These are phyloP conservation scores for Catagonus wagneri DNA, from an alignment of 2,113 vertebrate species.

Conservation along the genomic window DNA sequence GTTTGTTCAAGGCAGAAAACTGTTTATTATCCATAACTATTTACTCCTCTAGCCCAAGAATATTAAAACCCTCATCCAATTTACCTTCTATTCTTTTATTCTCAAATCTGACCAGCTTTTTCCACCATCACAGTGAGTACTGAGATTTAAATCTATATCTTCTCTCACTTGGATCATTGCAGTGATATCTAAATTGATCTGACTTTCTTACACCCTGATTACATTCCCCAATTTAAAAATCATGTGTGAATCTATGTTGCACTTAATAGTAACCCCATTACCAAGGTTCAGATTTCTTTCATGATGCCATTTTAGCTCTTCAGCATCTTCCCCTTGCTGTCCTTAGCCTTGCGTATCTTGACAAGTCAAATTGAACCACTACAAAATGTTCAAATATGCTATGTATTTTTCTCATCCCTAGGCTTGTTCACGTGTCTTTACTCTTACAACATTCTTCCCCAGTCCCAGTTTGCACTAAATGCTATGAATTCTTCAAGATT, in stretches of 20 bases:
- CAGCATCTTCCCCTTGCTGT: not conserved
- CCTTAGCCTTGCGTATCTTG: not conserved
- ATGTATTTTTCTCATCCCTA: not conserved
- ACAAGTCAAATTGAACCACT: not conserved
- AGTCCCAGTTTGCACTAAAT: not conserved
- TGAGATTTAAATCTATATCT: not conserved
- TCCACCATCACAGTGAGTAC: not conserved
- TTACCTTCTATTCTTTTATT: not conserved
- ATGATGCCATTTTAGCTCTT: not conserved
- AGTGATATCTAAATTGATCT: not conserved
- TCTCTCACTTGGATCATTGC: not conserved
- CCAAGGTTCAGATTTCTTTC: not conserved
- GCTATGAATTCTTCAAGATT: not conserved
- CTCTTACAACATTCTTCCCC: not conserved
- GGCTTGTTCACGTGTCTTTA: not conserved
- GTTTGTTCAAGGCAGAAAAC: not conserved
- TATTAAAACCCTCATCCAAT: not conserved
- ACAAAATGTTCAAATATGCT: not conserved
- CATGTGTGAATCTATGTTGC: not conserved
- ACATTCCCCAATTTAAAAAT: not conserved
- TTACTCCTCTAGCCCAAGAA: not conserved
- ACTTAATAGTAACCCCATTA: not conserved
- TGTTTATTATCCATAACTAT: not conserved
- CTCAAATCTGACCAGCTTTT: not conserved
- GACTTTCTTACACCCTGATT: not conserved